A percentile compares a stretch with the other conserved stretches of the same genome.
Conservation (phyloP, 2,888 invertebrate species). For the Octodonta nipae region DNA sequence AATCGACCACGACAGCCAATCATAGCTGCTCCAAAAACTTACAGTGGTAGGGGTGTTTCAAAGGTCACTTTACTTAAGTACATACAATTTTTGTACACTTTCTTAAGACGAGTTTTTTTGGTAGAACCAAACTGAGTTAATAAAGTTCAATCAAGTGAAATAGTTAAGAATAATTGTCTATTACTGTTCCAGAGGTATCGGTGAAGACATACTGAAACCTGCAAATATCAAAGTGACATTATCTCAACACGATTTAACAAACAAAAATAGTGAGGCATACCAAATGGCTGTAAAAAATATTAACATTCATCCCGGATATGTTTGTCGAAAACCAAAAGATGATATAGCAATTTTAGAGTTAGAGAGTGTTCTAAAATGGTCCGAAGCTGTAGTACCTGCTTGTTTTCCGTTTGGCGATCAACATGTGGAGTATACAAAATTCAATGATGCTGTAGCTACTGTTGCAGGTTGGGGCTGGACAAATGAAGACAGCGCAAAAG, state of each 20-base stretch:
- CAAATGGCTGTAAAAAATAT: conserved; percentile 40
- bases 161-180: background rate
- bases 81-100: too few species aligned
- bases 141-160: too few species aligned
- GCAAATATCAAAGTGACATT: conserved; percentile 53
- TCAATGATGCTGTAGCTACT: conserved; percentile 47
- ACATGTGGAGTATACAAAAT: conserved; percentile 37
- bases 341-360: conserved; percentile 67
- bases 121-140: too few species aligned
- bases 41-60: too few species aligned
- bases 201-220: conserved; percentile 46
- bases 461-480: conserved; percentile 84
- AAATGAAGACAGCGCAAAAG: conserved; percentile 54
- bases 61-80: too few species aligned
- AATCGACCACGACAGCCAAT: too few species aligned
- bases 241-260: conserved; percentile 57
- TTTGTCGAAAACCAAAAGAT: conserved; percentile 45
- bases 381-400: conserved; percentile 57
- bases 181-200: conserved; percentile 44
- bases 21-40: too few species aligned
- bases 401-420: conserved; percentile 52
- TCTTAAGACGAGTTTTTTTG: too few species aligned
- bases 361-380: conserved; percentile 50
- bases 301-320: conserved; percentile 63
- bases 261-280: conserved; percentile 38